phyloP scores from a whole-genome alignment of 2,888 invertebrate species.

The Spodoptera littoralis region DNA sequence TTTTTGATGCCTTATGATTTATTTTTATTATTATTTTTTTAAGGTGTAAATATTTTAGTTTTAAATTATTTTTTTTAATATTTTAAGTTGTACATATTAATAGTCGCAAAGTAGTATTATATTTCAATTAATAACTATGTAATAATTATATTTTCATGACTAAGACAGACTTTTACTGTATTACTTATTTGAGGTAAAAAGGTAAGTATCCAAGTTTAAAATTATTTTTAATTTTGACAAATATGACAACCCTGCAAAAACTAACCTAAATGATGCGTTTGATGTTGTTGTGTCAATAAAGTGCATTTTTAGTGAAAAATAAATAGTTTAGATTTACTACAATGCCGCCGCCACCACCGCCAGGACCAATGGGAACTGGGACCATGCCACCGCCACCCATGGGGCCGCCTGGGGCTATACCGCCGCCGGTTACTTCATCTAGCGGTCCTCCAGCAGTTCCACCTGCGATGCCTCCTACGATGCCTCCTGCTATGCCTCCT shows the following conservation, averaged over 20 bases:
- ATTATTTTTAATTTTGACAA: no score
- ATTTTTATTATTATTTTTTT: no score
- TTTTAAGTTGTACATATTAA: no score
- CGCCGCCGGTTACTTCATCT: constrained; percentile 70
- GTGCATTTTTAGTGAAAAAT: constrained; percentile 7
- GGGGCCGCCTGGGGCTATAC: constrained; percentile 75
- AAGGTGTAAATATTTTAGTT: no score
- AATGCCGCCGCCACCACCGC: constrained; percentile 73
- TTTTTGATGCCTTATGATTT: no score
- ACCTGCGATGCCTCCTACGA: constrained; percentile 46
- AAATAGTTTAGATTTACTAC: not conserved
- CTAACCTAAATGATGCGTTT: constrained; percentile 36
- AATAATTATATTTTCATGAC: no score
- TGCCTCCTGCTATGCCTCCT: constrained; percentile 60
- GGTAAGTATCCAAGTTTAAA: no score
- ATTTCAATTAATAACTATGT: no score
- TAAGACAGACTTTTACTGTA: no score
- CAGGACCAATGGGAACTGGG: constrained; percentile 69
- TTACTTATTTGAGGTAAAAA: no score
- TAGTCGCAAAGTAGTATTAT: no score
- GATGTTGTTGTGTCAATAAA: constrained; percentile 49
- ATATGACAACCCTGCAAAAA: constrained; percentile 30
- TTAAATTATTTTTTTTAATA: no score
- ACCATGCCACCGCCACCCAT: constrained; percentile 65
- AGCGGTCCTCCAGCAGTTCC: constrained; percentile 62